Evolutionary conservation across 2,888 invertebrate species (phyloP).

Genomic region (Torymus tubicola): DNA sequence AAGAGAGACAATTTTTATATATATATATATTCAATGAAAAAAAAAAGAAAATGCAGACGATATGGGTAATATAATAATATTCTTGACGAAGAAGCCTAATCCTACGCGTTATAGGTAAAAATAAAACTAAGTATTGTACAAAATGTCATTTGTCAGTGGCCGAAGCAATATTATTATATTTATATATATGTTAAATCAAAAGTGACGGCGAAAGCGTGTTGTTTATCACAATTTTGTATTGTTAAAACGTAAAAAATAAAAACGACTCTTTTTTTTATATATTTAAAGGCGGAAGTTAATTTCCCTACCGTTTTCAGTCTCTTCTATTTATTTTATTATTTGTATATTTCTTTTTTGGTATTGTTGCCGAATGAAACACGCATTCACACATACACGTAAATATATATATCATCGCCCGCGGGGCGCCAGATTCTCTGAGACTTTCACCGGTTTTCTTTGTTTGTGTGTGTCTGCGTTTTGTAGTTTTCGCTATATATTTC

Average conservation of each 20-base stretch:
- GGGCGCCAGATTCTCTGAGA: conserved; percentile 42
- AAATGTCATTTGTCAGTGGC: neutral
- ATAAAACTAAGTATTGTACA: neutral
- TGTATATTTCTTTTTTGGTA: conserved; percentile 25
- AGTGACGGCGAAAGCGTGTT: neutral
- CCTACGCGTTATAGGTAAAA: neutral
- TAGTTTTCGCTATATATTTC: neutral
- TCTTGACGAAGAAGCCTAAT: too few relatives aligned
- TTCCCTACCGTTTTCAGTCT: conserved; percentile 57
- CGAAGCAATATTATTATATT: neutral
- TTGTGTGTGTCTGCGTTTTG: conserved; percentile 1
- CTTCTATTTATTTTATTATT: conserved; percentile 39
- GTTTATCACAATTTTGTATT: conserved; percentile 10
- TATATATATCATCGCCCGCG: conserved; percentile 7
- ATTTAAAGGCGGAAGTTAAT: conserved; percentile 47
- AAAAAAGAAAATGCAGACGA: too few relatives aligned
- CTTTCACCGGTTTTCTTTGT: conserved; percentile 48
- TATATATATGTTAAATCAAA: conserved; percentile 5
- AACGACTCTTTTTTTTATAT: neutral
- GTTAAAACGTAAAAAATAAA: conserved; percentile 26
- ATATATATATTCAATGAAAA: too few relatives aligned
- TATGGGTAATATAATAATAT: too few relatives aligned
- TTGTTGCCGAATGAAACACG: conserved; percentile 49
- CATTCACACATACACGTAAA: conserved; percentile 47
- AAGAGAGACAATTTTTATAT: too few relatives aligned